Percentiles rank a stretch among this genome's conserved stretches.
Conservation (phyloP, 2,113 vertebrate species). For the Ranitomeya variabilis region DNA sequence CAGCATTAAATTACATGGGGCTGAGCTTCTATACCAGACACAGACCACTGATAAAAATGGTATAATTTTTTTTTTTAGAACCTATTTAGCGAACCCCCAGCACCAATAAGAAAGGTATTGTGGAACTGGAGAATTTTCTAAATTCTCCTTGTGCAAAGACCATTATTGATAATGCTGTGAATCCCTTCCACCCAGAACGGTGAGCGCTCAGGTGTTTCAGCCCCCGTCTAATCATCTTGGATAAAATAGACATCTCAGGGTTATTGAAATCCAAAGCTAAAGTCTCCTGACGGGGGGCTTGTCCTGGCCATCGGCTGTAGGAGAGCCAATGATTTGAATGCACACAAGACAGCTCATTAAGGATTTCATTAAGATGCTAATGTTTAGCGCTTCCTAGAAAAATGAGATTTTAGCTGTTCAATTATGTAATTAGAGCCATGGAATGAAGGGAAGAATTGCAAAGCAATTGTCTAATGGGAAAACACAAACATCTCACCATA, state of each 20-base stretch:
- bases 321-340: slow-evolving; percentile 39
- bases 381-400: slow-evolving; percentile 82
- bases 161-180: background rate
- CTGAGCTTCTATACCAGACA: no score
- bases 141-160: no score
- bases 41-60: no score
- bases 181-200: background rate
- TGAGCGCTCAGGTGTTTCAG: slow-evolving; percentile 31
- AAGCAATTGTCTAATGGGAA: slow-evolving; percentile 76
- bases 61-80: no score
- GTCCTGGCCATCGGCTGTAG: slow-evolving; percentile 30
- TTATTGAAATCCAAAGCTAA: slow-evolving; percentile 29
- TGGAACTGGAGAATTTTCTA: no score
- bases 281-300: slow-evolving; percentile 15
- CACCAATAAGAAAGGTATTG: no score
- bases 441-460: slow-evolving; percentile 78
- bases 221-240: background rate
- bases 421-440: slow-evolving; percentile 81
- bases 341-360: slow-evolving; percentile 72
- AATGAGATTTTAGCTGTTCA: slow-evolving; percentile 79
- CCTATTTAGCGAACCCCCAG: no score
- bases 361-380: slow-evolving; percentile 86
- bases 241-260: slow-evolving; percentile 36
- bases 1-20: no score
- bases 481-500: slow-evolving; percentile 69